A percentile compares a stretch with the other conserved stretches of the same genome.
These are phyloP conservation scores for Bradypodion pumilum DNA, from an alignment of 2,797 vertebrate species.

Conservation along the genomic window DNA sequence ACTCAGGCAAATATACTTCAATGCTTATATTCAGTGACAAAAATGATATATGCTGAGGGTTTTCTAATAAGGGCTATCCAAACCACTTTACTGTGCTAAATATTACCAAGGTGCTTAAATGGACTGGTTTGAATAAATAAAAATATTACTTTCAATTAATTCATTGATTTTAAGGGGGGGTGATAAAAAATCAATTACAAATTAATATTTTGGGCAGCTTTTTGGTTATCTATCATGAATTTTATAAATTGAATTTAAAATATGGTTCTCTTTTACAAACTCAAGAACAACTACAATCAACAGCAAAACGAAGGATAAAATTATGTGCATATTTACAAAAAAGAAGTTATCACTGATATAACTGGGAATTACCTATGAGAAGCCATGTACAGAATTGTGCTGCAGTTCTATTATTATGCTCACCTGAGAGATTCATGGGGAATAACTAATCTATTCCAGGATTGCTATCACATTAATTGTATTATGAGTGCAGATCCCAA, in stretches of 20 bases:
- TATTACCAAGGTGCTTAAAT: constrained; percentile 43
- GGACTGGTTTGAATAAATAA: constrained; percentile 16
- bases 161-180: background rate
- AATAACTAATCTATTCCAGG: constrained; percentile 48
- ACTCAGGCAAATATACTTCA: constrained; percentile 41
- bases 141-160: constrained; percentile 19
- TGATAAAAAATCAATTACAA: constrained; percentile 27
- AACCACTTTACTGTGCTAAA: constrained; percentile 45
- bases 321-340: background rate
- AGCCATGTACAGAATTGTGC: background rate
- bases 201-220: constrained; percentile 29
- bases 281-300: constrained; percentile 49
- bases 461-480: constrained; percentile 33
- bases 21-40: constrained; percentile 53
- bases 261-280: constrained; percentile 35
- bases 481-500: constrained; percentile 41
- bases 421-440: constrained; percentile 7
- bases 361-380: background rate
- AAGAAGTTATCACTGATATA: background rate
- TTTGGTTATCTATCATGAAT: constrained; percentile 1
- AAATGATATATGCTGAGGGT: constrained; percentile 55
- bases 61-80: constrained; percentile 32
- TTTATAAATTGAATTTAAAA: constrained; percentile 50
- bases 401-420: constrained; percentile 44
- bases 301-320: constrained; percentile 27